A percentile compares a stretch with the other conserved stretches of the same genome.
phyloP scores from a whole-genome alignment of 2,888 invertebrate species.

The Melitaea athalia region DNA sequence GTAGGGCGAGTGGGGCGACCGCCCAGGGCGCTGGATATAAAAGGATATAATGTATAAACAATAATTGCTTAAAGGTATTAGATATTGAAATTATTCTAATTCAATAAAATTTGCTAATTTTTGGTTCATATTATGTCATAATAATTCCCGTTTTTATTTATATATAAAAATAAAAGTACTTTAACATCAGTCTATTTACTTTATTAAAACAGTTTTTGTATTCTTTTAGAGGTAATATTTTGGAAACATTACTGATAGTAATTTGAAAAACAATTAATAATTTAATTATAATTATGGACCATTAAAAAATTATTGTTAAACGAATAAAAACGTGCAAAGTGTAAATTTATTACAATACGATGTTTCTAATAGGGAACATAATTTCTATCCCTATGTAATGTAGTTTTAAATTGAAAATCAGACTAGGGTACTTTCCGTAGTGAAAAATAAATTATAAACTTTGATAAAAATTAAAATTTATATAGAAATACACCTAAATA shows the following conservation, averaged over 20 bases:
- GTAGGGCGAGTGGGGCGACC: no score
- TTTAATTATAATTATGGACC: slow-evolving; percentile 30
- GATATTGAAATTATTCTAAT: no score
- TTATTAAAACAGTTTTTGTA: neutral
- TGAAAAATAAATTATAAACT: no score
- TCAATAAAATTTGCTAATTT: no score
- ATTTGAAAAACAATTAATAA: slow-evolving; percentile 1
- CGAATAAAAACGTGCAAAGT: neutral
- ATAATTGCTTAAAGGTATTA: no score
- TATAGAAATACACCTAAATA: no score
- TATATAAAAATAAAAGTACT: neutral
- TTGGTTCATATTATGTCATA: neutral
- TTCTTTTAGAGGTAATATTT: slow-evolving; percentile 20
- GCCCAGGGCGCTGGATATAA: no score
- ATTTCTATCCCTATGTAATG: neutral
- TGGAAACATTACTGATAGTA: neutral
- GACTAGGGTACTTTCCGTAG: no score
- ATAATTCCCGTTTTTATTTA: neutral
- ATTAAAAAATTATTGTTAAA: slow-evolving; percentile 14
- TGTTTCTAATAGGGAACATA: neutral
- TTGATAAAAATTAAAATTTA: no score
- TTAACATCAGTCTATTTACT: neutral
- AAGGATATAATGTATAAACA: no score
- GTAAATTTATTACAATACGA: neutral
- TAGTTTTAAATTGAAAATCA: neutral